Base-by-base conservation (phyloP, 2,888 invertebrate genomes). In the Cephus pulcher region DNA sequence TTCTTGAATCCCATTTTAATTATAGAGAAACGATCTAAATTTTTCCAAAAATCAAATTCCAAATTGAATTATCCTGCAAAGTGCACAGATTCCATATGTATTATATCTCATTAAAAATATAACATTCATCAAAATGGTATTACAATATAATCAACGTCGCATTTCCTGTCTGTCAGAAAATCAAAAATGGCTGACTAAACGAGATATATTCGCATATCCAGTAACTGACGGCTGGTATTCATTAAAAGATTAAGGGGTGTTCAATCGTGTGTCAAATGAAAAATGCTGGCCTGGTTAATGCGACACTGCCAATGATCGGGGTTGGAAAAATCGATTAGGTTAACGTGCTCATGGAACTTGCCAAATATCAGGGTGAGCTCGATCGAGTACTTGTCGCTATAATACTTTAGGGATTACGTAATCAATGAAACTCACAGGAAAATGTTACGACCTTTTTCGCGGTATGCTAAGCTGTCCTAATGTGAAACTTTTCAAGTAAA, bases 231-330 rank as follows among this genome's bases (percentile, higher is more conserved):
- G 32, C 33, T 32, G 71, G 32, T 33, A 71, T 71, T 71, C 71
- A 71, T 71, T 71, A 71, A 71, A 71, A 71, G 71, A 32, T 71
- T 71, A 71, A 71, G 71, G 56, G 71, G 71, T 71, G 71, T 34
- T 71, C 32, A 71, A 71, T 71, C 71, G 71, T 23, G 71, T 34
- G 71, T 71, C 32, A 71, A 71, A 71, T 71, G 71, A 71, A 71
- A 71, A 71, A 71, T 71, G 15, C 71, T 34, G 56, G 71, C 11
- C 71, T 71, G 71, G 34, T 71, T 71, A 71, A 71, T 71, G 71
- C 1, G 71, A 71, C 71, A 32, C 71, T 34, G 71, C n/a, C 71
- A 71, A 71, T 71, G 23, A 71, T 71, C 71, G 33, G 33, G 33
- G 12, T 34, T 71, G 71, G 33, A 32, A 34, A 33, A 71, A 71